Base-by-base conservation (phyloP, 2,113 vertebrate species). In the Hylia prasina region DNA sequence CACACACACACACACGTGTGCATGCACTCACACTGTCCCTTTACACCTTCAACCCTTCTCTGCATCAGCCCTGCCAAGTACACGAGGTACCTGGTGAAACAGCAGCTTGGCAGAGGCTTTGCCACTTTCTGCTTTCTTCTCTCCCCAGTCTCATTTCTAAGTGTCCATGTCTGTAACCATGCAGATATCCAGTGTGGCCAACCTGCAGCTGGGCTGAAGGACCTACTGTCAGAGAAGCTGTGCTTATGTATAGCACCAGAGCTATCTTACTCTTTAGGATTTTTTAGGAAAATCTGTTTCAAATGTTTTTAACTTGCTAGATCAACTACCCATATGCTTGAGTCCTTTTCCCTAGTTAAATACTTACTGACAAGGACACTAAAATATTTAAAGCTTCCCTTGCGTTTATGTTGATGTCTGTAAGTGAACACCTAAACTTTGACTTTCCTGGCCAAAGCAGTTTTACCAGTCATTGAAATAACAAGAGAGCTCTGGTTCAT, bases 21-120 rank as follows among this genome's bases (percentile, higher is more conserved):
- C n/a, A 23, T 0, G 0, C 7, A 3, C 25, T 42, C 23, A 10
- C 13, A 3, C 7, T 1, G 0, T 20, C 13, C 22, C 37, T 73
- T 40, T 20, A 13, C 39, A 7, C 24, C 72, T 76, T 66, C 60
- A 60, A 2, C 27, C 8, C 21, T 44, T 56, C 40, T 24, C 63
- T 63, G 28, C 40, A 3, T 8, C 2, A 1, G 13, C 53, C 73
- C 48, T 56, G 48, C 37, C 60, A 42, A 71, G 44, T 40, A 37
- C 11, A 35, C 0, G 2, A 71, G 45, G 15, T 45, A 39, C 13
- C 23, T 6, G 2, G 31, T 7, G 42, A 77, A 92, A 63, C 3
- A 44, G 51, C 16, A 51, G 22, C 24, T 11, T 0, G 0, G n/a
- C 50, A 42, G 64, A 82, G 47, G 31, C 33, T 37, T 58, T 27